Evolutionary conservation across 2,797 vertebrate species (phyloP), one percentile per base, ranked within the genome.

Genomic region (Syndactyla subalaris): DNA sequence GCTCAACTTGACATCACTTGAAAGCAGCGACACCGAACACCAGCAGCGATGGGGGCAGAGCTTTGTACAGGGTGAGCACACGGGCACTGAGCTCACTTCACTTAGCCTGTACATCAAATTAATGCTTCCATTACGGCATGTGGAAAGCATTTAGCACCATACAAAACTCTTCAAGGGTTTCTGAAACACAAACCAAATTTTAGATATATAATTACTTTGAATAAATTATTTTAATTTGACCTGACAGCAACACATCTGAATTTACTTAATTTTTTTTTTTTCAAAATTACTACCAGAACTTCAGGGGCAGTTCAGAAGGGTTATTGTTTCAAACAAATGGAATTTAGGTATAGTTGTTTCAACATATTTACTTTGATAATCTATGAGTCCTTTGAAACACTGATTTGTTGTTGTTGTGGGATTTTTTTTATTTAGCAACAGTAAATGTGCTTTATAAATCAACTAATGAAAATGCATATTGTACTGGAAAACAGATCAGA

Each of bases 91-190:
- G 63, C 29, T 52, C 54, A 32, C 71, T 70, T 52, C 48, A 73
- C 14, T 57, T 39, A 85, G 34, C 52, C 81, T 80, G 17, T 21
- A 79, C 4, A 32, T 55, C 67, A 83, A 68, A 83, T 85, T 58
- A 83, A 83, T 89, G 83, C 63, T 77, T 55, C 78, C 38, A 92
- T 48, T 80, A 68, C 52, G 24, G 27, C 92, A 93, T 45, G 46
- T 65, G 81, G 93, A 93, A 96, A 92, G 54, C 65, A 91, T 91
- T 95, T 51, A 85, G 61, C 12, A 8, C 52, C 84, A 89, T 5
- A 39, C 27, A 92, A 70, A 92, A 68, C 54, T 78, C 72, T 83
- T 70, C 36, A 89, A 72, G 41, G n/a, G 23, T 75, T 91, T 84
- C 72, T 59, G 58, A 94, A 95, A 86, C 51, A 85, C 30, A 88